These are phyloP conservation scores for Danio kyathit DNA, from an alignment of 2,797 vertebrate genomes.

Conservation along the genomic window DNA sequence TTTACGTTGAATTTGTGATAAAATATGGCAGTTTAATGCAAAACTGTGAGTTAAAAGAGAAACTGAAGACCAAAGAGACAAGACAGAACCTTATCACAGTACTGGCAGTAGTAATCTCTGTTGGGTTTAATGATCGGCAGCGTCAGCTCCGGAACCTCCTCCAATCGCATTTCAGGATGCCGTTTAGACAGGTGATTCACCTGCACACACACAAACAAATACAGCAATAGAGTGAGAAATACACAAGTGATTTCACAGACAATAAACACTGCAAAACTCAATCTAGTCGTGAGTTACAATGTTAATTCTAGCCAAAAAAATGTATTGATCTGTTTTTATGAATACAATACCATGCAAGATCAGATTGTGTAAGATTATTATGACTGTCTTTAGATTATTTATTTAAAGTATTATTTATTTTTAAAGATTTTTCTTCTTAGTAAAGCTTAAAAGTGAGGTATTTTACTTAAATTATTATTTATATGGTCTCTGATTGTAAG, in stretches of 20 bases:
- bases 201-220: conserved; percentile 71
- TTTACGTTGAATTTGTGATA: not conserved
- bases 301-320: too few relatives aligned
- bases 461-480: too few relatives aligned
- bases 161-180: conserved; percentile 98
- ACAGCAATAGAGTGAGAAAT: not conserved
- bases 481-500: too few relatives aligned
- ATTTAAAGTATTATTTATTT: too few relatives aligned
- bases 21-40: too few relatives aligned
- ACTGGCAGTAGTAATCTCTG: conserved; percentile 99
- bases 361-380: too few relatives aligned
- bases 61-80: not conserved
- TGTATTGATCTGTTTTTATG: too few relatives aligned
- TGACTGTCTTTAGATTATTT: too few relatives aligned
- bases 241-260: not conserved
- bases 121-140: conserved; percentile 99
- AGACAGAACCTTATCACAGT: conserved; percentile 91
- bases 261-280: not conserved
- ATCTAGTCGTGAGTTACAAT: too few relatives aligned
- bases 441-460: too few relatives aligned
- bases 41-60: not conserved
- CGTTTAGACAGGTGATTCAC: conserved; percentile 99
- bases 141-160: conserved; percentile 97
- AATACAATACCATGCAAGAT: too few relatives aligned
- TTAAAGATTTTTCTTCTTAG: too few relatives aligned